Evolutionary conservation across 1,140 invertebrate species (phyloP).

Genomic region (Drosophila auraria): DNA sequence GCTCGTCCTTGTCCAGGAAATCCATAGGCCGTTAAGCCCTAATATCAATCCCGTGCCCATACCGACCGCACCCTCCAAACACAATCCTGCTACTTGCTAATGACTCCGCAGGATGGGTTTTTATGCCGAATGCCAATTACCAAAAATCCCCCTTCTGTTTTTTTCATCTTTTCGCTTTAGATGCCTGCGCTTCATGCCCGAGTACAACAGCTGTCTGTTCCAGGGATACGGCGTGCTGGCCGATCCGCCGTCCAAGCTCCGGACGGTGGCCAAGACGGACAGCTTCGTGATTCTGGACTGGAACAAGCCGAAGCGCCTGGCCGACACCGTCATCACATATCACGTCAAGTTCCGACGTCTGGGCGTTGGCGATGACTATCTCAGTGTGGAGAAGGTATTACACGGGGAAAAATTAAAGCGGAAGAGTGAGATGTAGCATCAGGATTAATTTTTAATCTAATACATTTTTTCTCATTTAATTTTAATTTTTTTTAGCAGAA

Average conservation of each 20-base stretch:
- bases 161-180: slow-evolving; percentile 79
- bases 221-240: slow-evolving; percentile 93
- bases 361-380: slow-evolving; percentile 86
- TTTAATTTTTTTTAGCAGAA: no score
- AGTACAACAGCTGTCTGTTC: slow-evolving; percentile 92
- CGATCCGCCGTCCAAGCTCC: slow-evolving; percentile 88
- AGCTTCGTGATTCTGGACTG: slow-evolving; percentile 92
- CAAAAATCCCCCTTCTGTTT: slow-evolving; percentile 6
- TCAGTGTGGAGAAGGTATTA: slow-evolving; percentile 86
- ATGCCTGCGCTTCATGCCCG: slow-evolving; percentile 92
- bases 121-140: slow-evolving; percentile 53
- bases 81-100: slow-evolving; percentile 43
- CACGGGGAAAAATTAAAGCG: not conserved
- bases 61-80: slow-evolving; percentile 13
- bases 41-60: slow-evolving; percentile 32
- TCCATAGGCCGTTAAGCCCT: slow-evolving; percentile 41
- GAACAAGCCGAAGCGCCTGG: slow-evolving; percentile 89
- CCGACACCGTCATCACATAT: slow-evolving; percentile 90
- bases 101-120: slow-evolving; percentile 46
- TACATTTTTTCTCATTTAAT: no score
- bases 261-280: slow-evolving; percentile 90
- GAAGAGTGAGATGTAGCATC: not conserved
- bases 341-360: slow-evolving; percentile 89
- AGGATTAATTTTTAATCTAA: no score
- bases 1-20: slow-evolving; percentile 9